Base-by-base conservation (phyloP, 2,888 invertebrate genomes). In the Folsomia manolachei region DNA sequence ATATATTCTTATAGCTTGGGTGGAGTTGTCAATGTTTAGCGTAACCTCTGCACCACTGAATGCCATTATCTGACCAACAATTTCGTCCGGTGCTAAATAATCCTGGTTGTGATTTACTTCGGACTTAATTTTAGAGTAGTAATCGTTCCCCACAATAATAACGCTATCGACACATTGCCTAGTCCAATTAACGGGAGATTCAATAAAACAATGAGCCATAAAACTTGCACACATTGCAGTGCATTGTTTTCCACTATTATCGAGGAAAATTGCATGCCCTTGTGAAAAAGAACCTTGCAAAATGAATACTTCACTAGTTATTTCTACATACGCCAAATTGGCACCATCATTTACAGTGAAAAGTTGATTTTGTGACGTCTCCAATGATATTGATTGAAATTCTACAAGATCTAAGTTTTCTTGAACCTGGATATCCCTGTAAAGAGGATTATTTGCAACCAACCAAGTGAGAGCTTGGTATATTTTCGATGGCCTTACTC, bases 161-260 rank as follows among this genome's bases (percentile, higher is more conserved):
- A 39, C 39, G 14, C 14, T 14, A 39, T 39, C 39, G 14, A 39
- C 14, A 14, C 39, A 39, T 14, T 39, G 39, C 14, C 39, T 4
- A 9, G 39, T 64, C 71, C 71, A 73, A 2, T 67, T 63, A 0
- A 1, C 1, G 19, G 51, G 21, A 1, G 56, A 23, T 18, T 64
- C 56, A 14, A 72, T 23, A 0, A 27, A 1, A 24, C 62, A 1
- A 61, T 64, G 24, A 1, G 72, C 75, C 26, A 69, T 18, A 21
- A 66, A 66, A 21, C 25, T 1, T 11, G 39, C 68, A 14, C n/a
- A 21, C 67, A 72, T 72, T 1, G 61, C 66, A 18, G 68, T 63
- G 39, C 75, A 75, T 52, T 75, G 75, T 11, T 1, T 62, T 51
- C 75, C 75, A 1, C 72, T 60, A 19, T 27, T 14, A 27, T 1